Evolutionary conservation across 2,888 invertebrate species (phyloP), one percentile per base, ranked within the genome.

Genomic region (Ectemnius lituratus): DNA sequence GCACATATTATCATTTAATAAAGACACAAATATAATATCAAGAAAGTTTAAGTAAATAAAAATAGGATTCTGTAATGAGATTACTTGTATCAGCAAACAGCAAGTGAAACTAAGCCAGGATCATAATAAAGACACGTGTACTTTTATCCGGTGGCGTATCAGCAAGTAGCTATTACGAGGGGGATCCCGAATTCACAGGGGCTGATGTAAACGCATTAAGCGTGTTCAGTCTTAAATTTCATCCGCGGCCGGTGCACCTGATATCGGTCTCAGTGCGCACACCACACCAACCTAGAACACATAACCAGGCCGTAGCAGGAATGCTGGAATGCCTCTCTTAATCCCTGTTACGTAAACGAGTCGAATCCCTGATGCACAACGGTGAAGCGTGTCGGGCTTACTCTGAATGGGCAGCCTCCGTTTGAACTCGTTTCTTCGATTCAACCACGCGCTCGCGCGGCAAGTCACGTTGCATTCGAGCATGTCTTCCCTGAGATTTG

Each of bases 401-500:
- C 37, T 37, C 37, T 37, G 37, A 37, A 37, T 16, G 52, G 16
- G 16, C 52, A 52, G 52, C 5, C 52, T 14, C 4, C 16, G 52
- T 52, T 16, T 52, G 16, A 16, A 52, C 16, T 52, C 16, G 16
- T 52, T 52, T 52, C 16, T 52, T 13, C 14, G 6, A 52, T 14
- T 16, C 5, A 6, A 0, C 23, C 23, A 3, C 23, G 20, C 20
- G 14, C 23, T 1, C 20, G 14, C 49, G n/a, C 3, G 66, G 68
- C 59, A 64, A 71, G 64, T 47, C 68, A 63, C 70, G 61, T 74
- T 69, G 37, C 45, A 49, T 18, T 56, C 11, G 0, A 76, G 63
- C 67, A 71, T 70, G 67, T 67, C 61, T 64, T 70, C 64, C 75
- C 63, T 28, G 49, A 71, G 70, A 76, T 75, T 76, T 70, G 71